phyloP scores from a whole-genome alignment of 1,140 invertebrate genomes.

The Bombus vancouverensis region DNA sequence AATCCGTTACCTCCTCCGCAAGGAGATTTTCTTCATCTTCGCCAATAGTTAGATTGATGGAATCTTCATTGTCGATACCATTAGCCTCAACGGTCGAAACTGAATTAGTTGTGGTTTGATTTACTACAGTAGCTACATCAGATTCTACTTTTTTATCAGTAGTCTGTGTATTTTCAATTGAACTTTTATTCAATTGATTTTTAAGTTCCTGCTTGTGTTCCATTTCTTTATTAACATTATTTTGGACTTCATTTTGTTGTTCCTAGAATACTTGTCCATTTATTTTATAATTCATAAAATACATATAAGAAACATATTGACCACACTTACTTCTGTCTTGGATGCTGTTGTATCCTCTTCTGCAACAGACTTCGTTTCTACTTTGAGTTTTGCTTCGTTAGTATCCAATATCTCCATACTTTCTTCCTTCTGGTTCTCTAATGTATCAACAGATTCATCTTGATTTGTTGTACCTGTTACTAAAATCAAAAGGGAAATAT shows the following conservation, averaged over 20 bases:
- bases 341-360: slow-evolving; percentile 7
- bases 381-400: slow-evolving; percentile 35
- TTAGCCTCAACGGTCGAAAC: slow-evolving; percentile 76
- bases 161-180: slow-evolving; percentile 8
- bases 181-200: slow-evolving; percentile 13
- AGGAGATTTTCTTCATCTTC: slow-evolving; percentile 91
- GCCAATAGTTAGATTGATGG: slow-evolving; percentile 90
- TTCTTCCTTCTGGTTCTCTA: slow-evolving; percentile 72
- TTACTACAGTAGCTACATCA: slow-evolving; percentile 59
- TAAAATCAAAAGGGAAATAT: slow-evolving; percentile 34
- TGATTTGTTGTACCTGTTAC: slow-evolving; percentile 60
- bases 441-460: slow-evolving; percentile 69
- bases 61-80: slow-evolving; percentile 88
- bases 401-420: slow-evolving; percentile 64
- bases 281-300: not conserved
- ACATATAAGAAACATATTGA: not conserved
- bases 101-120: slow-evolving; percentile 34
- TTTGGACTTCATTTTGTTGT: slow-evolving; percentile 43
- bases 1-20: slow-evolving; percentile 86
- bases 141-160: slow-evolving; percentile 57
- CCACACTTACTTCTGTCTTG: slow-evolving; percentile 21
- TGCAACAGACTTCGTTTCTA: slow-evolving; percentile 16
- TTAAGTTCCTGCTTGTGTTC: slow-evolving; percentile 64
- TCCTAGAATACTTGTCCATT: slow-evolving; percentile 33
- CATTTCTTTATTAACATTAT: slow-evolving; percentile 61